Percentiles rank a stretch among this genome's conserved stretches.
Evolutionary conservation across 2,888 invertebrate species (phyloP).

Genomic region (Leptinotarsa haldemani): DNA sequence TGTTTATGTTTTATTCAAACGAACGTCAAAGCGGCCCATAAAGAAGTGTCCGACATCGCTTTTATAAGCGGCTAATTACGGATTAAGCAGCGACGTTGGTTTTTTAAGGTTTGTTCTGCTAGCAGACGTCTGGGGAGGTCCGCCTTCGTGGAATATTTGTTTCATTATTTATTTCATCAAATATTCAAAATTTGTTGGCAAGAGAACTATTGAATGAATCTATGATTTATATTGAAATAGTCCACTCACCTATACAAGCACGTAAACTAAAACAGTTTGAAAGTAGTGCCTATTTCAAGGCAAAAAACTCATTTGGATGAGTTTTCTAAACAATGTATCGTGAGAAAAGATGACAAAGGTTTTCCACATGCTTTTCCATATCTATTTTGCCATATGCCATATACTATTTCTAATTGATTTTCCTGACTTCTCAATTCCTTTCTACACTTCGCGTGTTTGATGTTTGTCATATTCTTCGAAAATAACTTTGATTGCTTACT

Average conservation of each 20-base stretch:
- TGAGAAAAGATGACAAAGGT: too few species aligned
- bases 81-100: not conserved
- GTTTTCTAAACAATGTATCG: too few species aligned
- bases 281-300: too few species aligned
- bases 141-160: not conserved
- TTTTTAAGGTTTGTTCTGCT: conserved; percentile 1
- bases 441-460: not conserved
- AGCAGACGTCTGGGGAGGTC: conserved; percentile 1
- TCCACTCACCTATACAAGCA: too few species aligned
- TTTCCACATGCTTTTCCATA: too few species aligned
- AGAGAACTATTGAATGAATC: too few species aligned
- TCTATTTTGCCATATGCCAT: too few species aligned
- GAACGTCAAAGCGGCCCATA: conserved; percentile 37
- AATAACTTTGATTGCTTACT: too few species aligned
- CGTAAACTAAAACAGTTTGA: too few species aligned
- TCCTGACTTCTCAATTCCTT: not conserved
- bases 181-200: not conserved
- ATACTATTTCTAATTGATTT: not conserved
- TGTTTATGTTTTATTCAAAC: conserved; percentile 48
- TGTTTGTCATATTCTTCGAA: too few species aligned
- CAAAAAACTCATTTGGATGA: too few species aligned
- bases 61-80: conserved; percentile 45
- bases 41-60: conserved; percentile 45
- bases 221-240: too few species aligned
- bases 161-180: not conserved